phyloP scores from a whole-genome alignment of 2,797 vertebrate species.

The Margarornis squamiger region DNA sequence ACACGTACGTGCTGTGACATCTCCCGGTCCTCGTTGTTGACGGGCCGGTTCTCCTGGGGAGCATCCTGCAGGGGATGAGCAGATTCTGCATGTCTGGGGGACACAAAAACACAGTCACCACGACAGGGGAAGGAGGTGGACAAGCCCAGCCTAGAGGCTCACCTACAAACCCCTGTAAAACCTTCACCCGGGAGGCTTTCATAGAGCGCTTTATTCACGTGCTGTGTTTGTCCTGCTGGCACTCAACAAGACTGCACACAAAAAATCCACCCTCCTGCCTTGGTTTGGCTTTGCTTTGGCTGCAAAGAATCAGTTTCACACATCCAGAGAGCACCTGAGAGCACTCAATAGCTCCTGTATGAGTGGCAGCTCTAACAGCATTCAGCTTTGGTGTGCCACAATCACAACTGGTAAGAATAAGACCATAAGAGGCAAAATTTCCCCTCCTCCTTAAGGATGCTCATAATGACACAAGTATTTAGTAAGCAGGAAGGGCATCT shows the following conservation, averaged over 20 bases:
- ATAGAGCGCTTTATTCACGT: neutral
- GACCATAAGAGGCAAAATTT: neutral
- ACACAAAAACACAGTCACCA: neutral
- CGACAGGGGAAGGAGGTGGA: neutral
- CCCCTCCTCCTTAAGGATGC: neutral
- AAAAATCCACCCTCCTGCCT: neutral
- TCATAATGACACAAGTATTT: neutral
- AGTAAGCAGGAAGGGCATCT: neutral
- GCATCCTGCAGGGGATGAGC: constrained; percentile 62
- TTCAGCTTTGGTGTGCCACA: neutral
- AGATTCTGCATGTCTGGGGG: constrained; percentile 39
- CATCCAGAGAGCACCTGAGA: neutral
- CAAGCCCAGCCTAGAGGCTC: neutral
- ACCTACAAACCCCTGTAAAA: neutral
- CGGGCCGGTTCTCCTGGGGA: constrained; percentile 57
- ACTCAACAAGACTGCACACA: neutral
- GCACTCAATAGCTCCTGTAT: neutral
- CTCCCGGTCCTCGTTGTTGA: constrained; percentile 55
- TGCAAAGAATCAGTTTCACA: neutral
- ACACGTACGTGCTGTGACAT: constrained; percentile 58
- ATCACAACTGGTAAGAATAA: neutral
- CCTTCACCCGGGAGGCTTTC: neutral
- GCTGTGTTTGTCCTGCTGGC: neutral
- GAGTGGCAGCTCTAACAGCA: neutral
- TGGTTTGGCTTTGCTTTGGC: neutral